Base-by-base conservation (phyloP, 2,888 invertebrate species). In the Panzeria rudis region DNA sequence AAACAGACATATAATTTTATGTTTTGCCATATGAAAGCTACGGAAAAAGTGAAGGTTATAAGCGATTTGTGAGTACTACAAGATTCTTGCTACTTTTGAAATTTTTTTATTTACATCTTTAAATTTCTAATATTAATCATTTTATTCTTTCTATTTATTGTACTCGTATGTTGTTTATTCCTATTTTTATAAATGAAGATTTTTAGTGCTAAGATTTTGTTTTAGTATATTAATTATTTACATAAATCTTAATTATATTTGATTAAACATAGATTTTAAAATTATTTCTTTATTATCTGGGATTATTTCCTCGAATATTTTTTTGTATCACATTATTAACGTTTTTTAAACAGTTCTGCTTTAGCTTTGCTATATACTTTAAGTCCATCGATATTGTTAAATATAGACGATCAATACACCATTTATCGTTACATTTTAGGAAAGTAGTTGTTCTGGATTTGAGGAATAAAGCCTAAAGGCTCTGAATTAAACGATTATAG, bases 311-410 rank as follows among this genome's bases (percentile, higher is more conserved):
- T 82, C 32, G 61, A 68, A 50, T 66, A 52, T 73, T 61, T 68
- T 29, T 9, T 56, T 76, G 44, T 83, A 83, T 83, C 82, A 83
- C 82, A 83, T 76, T 59, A 11, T 71, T 47, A 44, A 71, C 71
- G 54, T 82, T 82, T 82, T 76, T 71, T 64, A 82, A 69, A 76
- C 68, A 82, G 76, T 76, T 56, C 25, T 23, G 56, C n/a, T 78
- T 64, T 82, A 77, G 82, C 82, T 83, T 83, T 61, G 82, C 82
- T 83, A 83, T 64, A 29, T 47, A 69, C 35, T 17, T 61, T 61
- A 23, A 32, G 41, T 73, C 56, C 35, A 66, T 38, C 38, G 35
- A n/a, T 50, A 23, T 32, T 56, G 17, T 56, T 20, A 15, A 23
- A 6, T 17, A 47, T 9, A 13, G n/a, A 44, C 29, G 29, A 73